phyloP scores from a whole-genome alignment of 2,888 invertebrate species.

The Sepiola atlantica region DNA sequence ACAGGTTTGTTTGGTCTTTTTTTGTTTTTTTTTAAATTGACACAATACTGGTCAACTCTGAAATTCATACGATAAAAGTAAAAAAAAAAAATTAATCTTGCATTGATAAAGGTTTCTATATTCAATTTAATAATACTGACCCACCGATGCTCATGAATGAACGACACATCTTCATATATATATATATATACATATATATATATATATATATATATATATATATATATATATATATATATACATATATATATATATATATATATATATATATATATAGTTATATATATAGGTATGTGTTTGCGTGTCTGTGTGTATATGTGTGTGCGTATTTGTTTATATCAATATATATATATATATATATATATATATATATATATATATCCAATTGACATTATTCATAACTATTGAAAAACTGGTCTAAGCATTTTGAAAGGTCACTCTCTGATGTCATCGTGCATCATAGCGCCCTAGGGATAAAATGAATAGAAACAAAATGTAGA shows the following conservation, averaged over 20 bases:
- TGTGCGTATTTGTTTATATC: background rate
- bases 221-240: background rate
- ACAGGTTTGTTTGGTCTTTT: too few species aligned
- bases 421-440: background rate
- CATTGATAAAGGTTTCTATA: too few species aligned
- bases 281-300: background rate
- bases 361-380: background rate
- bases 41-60: too few species aligned
- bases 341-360: background rate
- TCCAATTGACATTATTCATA: background rate
- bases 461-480: background rate
- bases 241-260: background rate
- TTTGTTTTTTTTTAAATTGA: too few species aligned
- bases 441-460: slow-evolving; percentile 1
- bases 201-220: background rate
- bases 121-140: too few species aligned
- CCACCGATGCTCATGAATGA: too few species aligned
- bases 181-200: background rate
- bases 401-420: background rate
- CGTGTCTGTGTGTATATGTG: background rate
- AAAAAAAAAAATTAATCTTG: too few species aligned
- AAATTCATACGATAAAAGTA: too few species aligned
- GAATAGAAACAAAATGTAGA: background rate
- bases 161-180: background rate
- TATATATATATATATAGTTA: background rate